These are phyloP conservation scores for Cyprinodon tularosa DNA, from an alignment of 2,113 vertebrate species.

Conservation along the genomic window DNA sequence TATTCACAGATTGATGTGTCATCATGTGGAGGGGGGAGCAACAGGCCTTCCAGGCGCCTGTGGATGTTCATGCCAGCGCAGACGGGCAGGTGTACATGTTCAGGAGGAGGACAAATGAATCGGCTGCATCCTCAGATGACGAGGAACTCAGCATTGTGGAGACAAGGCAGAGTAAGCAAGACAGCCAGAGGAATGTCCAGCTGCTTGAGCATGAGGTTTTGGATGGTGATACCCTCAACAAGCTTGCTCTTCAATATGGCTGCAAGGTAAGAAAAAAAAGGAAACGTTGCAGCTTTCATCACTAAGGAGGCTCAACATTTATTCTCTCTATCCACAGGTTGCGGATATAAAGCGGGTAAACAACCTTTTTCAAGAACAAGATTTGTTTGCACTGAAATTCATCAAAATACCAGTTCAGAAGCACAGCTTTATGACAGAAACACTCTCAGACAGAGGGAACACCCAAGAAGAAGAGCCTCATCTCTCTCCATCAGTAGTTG, in stretches of 20 bases:
- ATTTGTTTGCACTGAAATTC: slow-evolving; percentile 90
- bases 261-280: slow-evolving; percentile 85
- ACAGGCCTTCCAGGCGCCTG: slow-evolving; percentile 86
- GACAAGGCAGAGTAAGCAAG: slow-evolving; percentile 70
- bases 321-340: slow-evolving; percentile 80
- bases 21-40: slow-evolving; percentile 85
- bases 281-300: neutral
- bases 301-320: neutral
- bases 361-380: slow-evolving; percentile 93
- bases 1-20: slow-evolving; percentile 25
- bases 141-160: slow-evolving; percentile 83
- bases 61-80: slow-evolving; percentile 80
- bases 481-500: slow-evolving; percentile 8
- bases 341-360: slow-evolving; percentile 93
- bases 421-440: slow-evolving; percentile 86
- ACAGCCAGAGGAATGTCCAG: slow-evolving; percentile 67
- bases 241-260: slow-evolving; percentile 93
- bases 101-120: slow-evolving; percentile 66
- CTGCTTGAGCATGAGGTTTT: slow-evolving; percentile 85
- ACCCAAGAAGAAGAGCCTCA: slow-evolving; percentile 15
- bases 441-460: slow-evolving; percentile 40
- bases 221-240: slow-evolving; percentile 88
- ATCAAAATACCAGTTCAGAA: slow-evolving; percentile 92
- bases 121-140: slow-evolving; percentile 81
- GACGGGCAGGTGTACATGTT: slow-evolving; percentile 89